phyloP scores from a whole-genome alignment of 2,113 vertebrate species.

The Emberiza fucata region DNA sequence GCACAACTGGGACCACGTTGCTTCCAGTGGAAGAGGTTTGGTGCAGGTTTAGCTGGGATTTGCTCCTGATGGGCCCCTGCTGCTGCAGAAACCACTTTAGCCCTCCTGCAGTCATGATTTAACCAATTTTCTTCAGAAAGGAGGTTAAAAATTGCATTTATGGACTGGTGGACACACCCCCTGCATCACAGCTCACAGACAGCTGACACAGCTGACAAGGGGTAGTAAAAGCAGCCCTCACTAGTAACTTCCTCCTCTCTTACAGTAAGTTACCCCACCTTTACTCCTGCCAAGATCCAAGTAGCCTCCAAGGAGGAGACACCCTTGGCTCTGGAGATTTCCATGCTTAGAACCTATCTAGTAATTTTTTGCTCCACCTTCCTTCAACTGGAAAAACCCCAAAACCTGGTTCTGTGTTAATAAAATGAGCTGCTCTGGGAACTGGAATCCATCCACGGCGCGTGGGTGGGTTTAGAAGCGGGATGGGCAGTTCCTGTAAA shows the following conservation, averaged over 20 bases:
- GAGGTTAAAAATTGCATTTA: neutral
- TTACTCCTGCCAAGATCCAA: neutral
- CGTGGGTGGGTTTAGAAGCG: neutral
- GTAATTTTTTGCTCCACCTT: slow-evolving; percentile 38
- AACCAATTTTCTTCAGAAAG: neutral
- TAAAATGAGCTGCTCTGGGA: slow-evolving; percentile 15
- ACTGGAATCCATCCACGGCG: neutral
- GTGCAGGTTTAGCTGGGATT: neutral
- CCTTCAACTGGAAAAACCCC: slow-evolving; percentile 44
- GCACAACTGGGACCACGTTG: neutral
- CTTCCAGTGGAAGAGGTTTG: neutral
- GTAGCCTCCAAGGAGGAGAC: neutral
- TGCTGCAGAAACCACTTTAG: neutral
- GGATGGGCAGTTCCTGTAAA: neutral
- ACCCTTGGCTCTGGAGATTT: slow-evolving; percentile 12
- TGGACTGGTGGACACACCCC: neutral
- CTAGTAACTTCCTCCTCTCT: neutral
- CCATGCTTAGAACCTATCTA: neutral
- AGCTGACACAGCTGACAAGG: neutral
- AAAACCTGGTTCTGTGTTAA: slow-evolving; percentile 24
- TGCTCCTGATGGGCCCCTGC: neutral
- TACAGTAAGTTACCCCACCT: neutral
- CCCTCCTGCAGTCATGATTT: neutral
- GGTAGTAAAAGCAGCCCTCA: neutral
- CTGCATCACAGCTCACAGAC: neutral